Conservation (phyloP, 2,888 invertebrate genomes). For the Mesorhabditis belari region DNA sequence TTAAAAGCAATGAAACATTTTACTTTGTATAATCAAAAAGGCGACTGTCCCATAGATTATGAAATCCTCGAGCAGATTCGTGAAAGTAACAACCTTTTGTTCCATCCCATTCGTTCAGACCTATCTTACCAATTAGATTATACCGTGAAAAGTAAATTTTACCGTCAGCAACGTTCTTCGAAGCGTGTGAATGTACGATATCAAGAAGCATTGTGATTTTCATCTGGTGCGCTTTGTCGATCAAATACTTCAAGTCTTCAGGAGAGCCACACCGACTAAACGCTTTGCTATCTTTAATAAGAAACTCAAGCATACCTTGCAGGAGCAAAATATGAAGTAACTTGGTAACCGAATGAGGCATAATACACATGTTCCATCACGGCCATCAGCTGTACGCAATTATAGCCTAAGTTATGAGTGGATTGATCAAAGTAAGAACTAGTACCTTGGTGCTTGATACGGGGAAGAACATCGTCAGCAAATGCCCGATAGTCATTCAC, state of each 20-base stretch:
- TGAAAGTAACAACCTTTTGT: constrained; percentile 89
- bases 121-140: background rate
- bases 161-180: constrained; percentile 62
- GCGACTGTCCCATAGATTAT: constrained; percentile 90
- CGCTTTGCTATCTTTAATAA: background rate
- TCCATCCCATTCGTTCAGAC: constrained; percentile 92
- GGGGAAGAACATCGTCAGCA: constrained; percentile 76
- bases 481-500: constrained; percentile 74
- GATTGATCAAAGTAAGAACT: too few relatives aligned
- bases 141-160: background rate
- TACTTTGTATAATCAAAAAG: constrained; percentile 90
- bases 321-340: constrained; percentile 87
- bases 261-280: constrained; percentile 87
- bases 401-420: too few relatives aligned
- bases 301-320: constrained; percentile 67
- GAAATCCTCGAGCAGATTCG: constrained; percentile 77
- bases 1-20: constrained; percentile 47
- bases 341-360: constrained; percentile 91
- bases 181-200: constrained; percentile 96
- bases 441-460: constrained; percentile 83
- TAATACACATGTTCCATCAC: constrained; percentile 99
- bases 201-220: constrained; percentile 86
- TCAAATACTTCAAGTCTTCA: constrained; percentile 83
- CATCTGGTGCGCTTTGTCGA: constrained; percentile 82
- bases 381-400: constrained; percentile 96